Conservation (phyloP, 2,888 invertebrate genomes). For the Philhelius pedissequus region DNA sequence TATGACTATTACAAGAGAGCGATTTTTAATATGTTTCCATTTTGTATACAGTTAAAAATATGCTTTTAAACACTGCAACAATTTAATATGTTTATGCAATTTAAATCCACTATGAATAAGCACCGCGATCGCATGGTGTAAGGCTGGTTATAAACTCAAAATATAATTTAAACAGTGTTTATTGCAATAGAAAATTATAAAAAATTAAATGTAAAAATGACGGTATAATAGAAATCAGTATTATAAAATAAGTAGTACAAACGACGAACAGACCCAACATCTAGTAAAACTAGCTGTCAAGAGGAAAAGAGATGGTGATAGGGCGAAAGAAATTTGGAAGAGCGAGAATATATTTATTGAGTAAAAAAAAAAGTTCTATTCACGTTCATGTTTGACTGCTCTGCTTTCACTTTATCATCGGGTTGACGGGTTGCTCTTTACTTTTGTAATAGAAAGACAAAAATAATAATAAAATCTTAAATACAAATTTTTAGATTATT, state of each 20-base stretch:
- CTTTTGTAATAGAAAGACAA: constrained; percentile 23
- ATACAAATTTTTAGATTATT: constrained; percentile 13
- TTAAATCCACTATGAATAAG: no score
- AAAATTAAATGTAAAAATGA: no score
- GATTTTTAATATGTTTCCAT: no score
- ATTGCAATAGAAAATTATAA: no score
- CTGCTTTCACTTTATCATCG: constrained; percentile 59
- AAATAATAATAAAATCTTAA: constrained; percentile 41
- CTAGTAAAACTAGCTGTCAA: background rate
- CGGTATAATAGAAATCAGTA: background rate
- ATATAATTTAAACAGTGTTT: no score
- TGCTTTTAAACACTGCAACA: no score
- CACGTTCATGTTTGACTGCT: constrained; percentile 57
- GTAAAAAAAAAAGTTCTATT: constrained; percentile 25
- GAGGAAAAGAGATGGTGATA: constrained; percentile 23
- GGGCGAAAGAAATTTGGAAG: background rate
- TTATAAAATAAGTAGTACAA: background rate
- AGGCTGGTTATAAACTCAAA: no score
- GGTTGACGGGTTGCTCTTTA: constrained; percentile 5
- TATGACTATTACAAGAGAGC: no score
- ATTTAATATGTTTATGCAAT: no score
- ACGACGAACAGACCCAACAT: background rate
- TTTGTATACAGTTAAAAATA: no score
- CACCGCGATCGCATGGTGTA: no score
- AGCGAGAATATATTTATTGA: background rate